Evolutionary conservation across 2,888 invertebrate species (phyloP).

Genomic region (Lingula anatina): DNA sequence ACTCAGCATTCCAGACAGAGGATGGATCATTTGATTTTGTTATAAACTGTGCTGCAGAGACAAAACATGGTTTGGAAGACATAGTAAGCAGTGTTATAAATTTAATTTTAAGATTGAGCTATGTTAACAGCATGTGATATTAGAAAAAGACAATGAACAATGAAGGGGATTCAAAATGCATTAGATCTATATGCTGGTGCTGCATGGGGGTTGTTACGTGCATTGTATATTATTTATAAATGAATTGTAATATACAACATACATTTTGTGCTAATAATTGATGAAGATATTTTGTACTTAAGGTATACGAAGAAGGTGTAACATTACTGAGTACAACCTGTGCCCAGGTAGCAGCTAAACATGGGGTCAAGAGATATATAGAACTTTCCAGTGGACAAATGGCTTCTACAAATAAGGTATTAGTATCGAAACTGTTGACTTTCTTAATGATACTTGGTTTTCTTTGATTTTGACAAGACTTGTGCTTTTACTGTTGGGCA

Average conservation of each 20-base stretch:
- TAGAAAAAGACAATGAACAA: too few relatives aligned
- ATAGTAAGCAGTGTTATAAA: conserved; percentile 62
- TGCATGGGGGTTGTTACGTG: too few relatives aligned
- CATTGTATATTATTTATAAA: too few relatives aligned
- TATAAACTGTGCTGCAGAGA: conserved; percentile 88
- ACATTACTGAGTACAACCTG: conserved; percentile 77
- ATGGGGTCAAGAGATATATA: conserved; percentile 67
- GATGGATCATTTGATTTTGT: conserved; percentile 67
- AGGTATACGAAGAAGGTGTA: conserved; percentile 81
- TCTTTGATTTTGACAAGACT: too few relatives aligned
- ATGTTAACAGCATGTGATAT: too few relatives aligned
- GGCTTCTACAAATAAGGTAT: conserved; percentile 72
- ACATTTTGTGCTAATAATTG: too few relatives aligned
- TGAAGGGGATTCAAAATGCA: too few relatives aligned
- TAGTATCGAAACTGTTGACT: conserved; percentile 1
- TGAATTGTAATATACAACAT: too few relatives aligned
- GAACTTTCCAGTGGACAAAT: conserved; percentile 83
- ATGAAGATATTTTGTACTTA: too few relatives aligned
- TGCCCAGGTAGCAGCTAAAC: conserved; percentile 69
- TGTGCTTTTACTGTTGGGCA: too few relatives aligned
- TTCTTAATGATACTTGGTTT: not conserved
- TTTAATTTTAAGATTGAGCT: too few relatives aligned
- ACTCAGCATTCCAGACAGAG: conserved; percentile 66
- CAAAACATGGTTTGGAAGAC: conserved; percentile 80
- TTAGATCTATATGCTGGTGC: too few relatives aligned